Evolutionary conservation across 2,113 vertebrate genomes (phyloP).

Genomic region (Theristicus caerulescens): DNA sequence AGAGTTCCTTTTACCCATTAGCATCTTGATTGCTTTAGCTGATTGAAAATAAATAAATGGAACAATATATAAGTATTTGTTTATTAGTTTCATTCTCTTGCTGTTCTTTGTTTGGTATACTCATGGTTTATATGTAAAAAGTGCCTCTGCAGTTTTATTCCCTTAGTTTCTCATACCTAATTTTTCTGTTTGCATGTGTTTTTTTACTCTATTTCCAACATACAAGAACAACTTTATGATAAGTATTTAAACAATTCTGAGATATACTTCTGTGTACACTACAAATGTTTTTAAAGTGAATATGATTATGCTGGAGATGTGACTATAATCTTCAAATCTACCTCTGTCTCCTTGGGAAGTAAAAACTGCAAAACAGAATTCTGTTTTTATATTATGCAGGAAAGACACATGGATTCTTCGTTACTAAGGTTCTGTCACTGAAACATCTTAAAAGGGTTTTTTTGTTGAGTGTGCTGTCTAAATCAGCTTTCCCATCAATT

Average conservation of each 20-base stretch:
- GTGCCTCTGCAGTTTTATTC: background rate
- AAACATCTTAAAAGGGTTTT: slow-evolving; percentile 38
- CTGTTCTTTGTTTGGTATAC: background rate
- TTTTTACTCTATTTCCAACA: background rate
- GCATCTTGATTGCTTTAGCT: background rate
- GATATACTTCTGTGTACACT: background rate
- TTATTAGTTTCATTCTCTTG: background rate
- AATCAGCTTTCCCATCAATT: slow-evolving; percentile 69
- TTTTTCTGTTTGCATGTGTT: background rate
- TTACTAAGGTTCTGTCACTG: slow-evolving; percentile 45
- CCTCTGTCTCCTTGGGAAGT: background rate
- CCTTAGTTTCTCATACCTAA: background rate
- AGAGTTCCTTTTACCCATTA: background rate
- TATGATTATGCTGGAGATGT: background rate
- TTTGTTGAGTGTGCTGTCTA: slow-evolving; percentile 60
- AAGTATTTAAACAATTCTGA: slow-evolving; percentile 1
- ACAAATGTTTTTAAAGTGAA: slow-evolving; percentile 8
- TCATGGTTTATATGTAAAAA: background rate
- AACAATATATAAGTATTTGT: background rate
- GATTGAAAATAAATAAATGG: background rate
- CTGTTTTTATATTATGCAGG: background rate
- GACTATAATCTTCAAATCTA: slow-evolving; percentile 5
- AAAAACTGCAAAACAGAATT: slow-evolving; percentile 42
- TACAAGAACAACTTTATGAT: background rate
- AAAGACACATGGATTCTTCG: slow-evolving; percentile 9